Percentiles rank a stretch among this genome's conserved stretches.
phyloP scores from a whole-genome alignment of 2,113 vertebrate species.

The Theristicus caerulescens region DNA sequence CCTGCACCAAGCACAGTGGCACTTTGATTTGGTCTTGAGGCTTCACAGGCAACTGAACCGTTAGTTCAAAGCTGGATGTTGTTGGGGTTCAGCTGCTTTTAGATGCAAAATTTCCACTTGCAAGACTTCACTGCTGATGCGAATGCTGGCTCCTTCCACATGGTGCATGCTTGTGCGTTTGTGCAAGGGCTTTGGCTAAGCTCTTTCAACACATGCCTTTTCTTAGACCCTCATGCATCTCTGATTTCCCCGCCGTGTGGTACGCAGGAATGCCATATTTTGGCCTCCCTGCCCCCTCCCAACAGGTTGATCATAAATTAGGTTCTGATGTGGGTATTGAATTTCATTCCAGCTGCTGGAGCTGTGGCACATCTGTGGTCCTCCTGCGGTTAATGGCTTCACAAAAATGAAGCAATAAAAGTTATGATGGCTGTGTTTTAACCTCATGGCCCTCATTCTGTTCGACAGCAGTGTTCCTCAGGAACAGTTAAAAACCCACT shows the following conservation, averaged over 20 bases:
- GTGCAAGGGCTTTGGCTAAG: not conserved
- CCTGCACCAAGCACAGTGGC: not conserved
- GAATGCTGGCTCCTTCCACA: rapidly evolving
- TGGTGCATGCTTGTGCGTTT: not conserved
- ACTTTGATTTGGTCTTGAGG: not conserved
- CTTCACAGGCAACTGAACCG: not conserved
- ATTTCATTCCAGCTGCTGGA: constrained; percentile 60
- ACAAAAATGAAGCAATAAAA: constrained; percentile 69
- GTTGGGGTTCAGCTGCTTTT: not conserved
- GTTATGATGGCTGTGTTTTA: constrained; percentile 69
- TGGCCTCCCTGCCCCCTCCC: not conserved
- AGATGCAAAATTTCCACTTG: not conserved
- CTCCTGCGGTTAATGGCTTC: constrained; percentile 66
- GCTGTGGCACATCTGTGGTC: constrained; percentile 71
- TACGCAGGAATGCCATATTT: not conserved
- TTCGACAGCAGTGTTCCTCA: not conserved
- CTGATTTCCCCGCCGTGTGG: not conserved
- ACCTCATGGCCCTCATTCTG: constrained; percentile 64
- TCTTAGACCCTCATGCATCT: not conserved
- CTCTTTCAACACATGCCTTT: not conserved
- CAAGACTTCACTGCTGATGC: not conserved
- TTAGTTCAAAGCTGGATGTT: not conserved
- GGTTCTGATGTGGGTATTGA: constrained; percentile 52
- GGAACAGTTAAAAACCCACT: constrained; percentile 37
- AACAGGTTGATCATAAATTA: constrained; percentile 64